Base-by-base conservation (phyloP, 2,888 invertebrate species). In the Petrolisthes manimaculis region DNA sequence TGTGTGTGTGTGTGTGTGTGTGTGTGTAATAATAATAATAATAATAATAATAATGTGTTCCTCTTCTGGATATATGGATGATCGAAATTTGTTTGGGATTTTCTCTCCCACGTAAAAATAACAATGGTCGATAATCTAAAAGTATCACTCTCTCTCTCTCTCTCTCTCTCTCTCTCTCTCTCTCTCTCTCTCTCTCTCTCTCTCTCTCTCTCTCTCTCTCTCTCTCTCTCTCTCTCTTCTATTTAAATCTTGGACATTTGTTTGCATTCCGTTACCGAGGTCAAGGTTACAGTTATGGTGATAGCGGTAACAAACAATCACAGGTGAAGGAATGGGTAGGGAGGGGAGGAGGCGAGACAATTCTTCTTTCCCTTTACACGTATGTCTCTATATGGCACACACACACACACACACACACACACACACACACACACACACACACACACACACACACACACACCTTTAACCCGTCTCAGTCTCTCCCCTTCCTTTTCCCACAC, bases 401-500 rank as follows among this genome's bases (percentile, higher is more conserved):
- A n/a, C n/a, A n/a, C n/a, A n/a, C n/a, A n/a, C n/a, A n/a, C n/a
- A n/a, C n/a, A n/a, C 61, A 61, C 61, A 61, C 61, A 61, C 61
- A 61, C 61, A 61, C 61, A 61, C 61, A 61, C 61, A 61, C 61
- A 61, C 61, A 61, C 61, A 61, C 61, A 61, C 61, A 61, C 61
- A 61, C 61, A 61, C 61, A 61, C 61, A 61, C 61, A 61, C 61
- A 61, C 61, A 61, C 61, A 61, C 61, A 61, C 61, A 61, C 61
- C 8, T 61, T 61, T 9, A 14, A 6, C 61, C 14, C 61, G 14
- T 6, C 14, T 61, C 61, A 61, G 8, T 14, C 14, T 9, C 8
- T 61, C 61, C 14, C 61, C 61, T 61, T 61, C 61, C 61, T 61
- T 61, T 61, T 61, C 61, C 14, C 61, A 14, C 61, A 61, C 14